Base-by-base conservation (phyloP, 1,140 invertebrate genomes). In the Littorina saxatilis region DNA sequence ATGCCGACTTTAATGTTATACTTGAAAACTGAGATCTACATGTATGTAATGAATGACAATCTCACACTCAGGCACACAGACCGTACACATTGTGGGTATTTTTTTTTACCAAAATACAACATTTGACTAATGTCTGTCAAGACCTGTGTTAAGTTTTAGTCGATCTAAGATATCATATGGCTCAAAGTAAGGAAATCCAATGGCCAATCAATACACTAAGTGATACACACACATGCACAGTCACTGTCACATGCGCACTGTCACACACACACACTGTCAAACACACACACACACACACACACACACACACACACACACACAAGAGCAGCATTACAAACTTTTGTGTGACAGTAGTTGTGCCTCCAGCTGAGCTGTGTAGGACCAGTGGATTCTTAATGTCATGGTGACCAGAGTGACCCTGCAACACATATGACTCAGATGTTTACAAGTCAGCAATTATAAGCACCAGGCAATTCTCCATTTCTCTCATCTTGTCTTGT, bases 291-390 rank as follows among this genome's bases (percentile, higher is more conserved):
- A 5, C n/a, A 61, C 27, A 61, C 5, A 13, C 20, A 61, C 58
- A 61, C 23, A 23, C 27, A 61, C 20, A 29, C 5, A 5, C 58
- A 61, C 58, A 61, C 9, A 29, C 58, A 61, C 58, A 61, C 27
- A 61, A 61, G 7, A 23, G 9, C 9, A 5, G 58, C 58, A n/a
- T n/a, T 7, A 29, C 27, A 47, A 47, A 76, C 74, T 52, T 76
- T 76, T 76, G 74, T 76, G 74, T 7, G 50, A 23, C 47, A 76
- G 35, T 1, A 76, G 50, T 40, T 76, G 74, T 61, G 58, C 27
- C 23, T 76, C 74, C 11, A 76, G 74, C 35, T 76, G 74, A 39
- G 74, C 74, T 15, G 74, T 76, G 35, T 76, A 76, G 52, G 74
- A 55, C 50, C 50, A 76, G 50, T 76, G 74, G 29, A 50, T 76